Evolutionary conservation across 2,113 vertebrate genomes (phyloP), one percentile per base, ranked within the genome.

Genomic region (Zingel zingel): DNA sequence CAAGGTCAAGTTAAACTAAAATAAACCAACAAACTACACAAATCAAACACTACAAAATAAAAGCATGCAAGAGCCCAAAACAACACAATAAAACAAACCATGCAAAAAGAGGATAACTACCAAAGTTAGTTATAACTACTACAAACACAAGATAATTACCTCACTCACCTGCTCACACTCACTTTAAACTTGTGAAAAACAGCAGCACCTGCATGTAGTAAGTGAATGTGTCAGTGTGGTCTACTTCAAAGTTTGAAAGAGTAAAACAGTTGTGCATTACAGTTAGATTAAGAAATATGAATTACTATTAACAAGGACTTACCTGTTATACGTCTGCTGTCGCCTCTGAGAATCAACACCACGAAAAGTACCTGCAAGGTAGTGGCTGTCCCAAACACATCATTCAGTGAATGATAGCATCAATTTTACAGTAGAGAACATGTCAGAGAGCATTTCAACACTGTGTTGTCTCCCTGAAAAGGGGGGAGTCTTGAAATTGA

Each of bases 351-450:
- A 47, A 27, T 58, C 23, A 58, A 58, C 23, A 45, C 15, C 6
- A 50, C 6, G 3, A 54, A 72, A 43, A 27, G 10, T 70, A 45
- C 23, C 23, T 53, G 15, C 14, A 21, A 71, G 56, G n/a, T 48
- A 72, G 19, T 27, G 18, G 54, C 25, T 85, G 67, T 82, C 48
- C 67, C 50, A 72, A 75, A 47, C 59, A 47, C 54, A 75, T 65
- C 48, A 76, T 50, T 71, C 23, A 61, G 48, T 63, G 56, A 74
- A 68, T 47, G 47, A 73, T 53, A 62, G 50, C 64, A 85, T 85
- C 83, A 66, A 77, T 77, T 69, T 81, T 62, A 56, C 14, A 56
- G 25, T 21, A 12, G 39, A 54, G 19, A 16, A 23, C 48, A 61
- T 48, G 58, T 71, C 78, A 70, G n/a, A 56, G 48, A 74, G 69